These are phyloP conservation scores for Meriones psammophilus DNA, from an alignment of 2,797 vertebrate species.

Conservation along the genomic window DNA sequence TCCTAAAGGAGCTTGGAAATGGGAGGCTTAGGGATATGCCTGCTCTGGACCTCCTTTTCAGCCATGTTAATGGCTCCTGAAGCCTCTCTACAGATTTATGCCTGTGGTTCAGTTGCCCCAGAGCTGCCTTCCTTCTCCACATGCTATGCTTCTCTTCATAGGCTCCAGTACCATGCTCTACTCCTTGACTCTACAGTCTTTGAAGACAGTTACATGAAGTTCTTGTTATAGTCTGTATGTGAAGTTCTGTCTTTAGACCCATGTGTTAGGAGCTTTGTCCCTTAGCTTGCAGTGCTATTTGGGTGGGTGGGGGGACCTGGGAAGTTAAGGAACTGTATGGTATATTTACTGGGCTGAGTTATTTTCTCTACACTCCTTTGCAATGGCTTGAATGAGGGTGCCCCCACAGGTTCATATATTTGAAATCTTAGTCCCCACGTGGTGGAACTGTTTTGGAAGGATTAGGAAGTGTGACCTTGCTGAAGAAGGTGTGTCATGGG, in stretches of 20 bases:
- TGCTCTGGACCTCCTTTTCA: neutral
- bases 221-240: neutral
- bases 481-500: too few species aligned
- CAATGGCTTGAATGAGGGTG: neutral
- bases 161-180: neutral
- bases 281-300: neutral
- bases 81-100: neutral
- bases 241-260: neutral
- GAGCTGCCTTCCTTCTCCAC: neutral
- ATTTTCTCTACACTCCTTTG: neutral
- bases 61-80: neutral
- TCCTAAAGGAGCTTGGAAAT: neutral
- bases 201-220: neutral
- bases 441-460: neutral
- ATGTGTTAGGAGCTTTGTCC: neutral
- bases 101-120: neutral
- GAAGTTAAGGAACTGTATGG: neutral
- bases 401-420: neutral
- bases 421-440: neutral
- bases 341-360: neutral
- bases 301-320: neutral
- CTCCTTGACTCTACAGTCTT: neutral
- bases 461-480: too few species aligned
- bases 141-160: neutral
- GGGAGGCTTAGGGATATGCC: neutral